phyloP scores from a whole-genome alignment of 2,797 vertebrate genomes.

The Heterohyrax brucei region DNA sequence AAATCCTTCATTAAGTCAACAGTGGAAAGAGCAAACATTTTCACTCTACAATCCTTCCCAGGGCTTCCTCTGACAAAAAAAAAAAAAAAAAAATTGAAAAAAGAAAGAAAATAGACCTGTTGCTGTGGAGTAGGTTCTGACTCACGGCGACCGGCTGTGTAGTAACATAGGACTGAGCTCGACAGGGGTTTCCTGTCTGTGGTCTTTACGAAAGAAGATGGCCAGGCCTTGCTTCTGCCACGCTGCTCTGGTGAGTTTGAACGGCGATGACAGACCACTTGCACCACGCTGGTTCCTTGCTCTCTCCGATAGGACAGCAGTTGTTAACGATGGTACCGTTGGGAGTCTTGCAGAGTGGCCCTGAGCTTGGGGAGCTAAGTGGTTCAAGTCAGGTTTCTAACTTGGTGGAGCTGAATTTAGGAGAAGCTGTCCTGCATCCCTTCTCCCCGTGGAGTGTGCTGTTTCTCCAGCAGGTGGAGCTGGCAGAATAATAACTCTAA shows the following conservation, averaged over 20 bases:
- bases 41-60: not conserved
- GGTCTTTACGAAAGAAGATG: not conserved
- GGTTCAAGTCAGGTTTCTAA: not conserved
- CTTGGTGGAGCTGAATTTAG: slow-evolving; percentile 9
- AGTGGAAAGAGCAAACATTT: not conserved
- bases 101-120: not conserved
- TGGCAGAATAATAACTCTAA: slow-evolving; percentile 89
- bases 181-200: not conserved
- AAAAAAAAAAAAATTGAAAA: no score
- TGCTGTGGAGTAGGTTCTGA: not conserved
- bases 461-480: slow-evolving; percentile 91
- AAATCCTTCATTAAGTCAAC: slow-evolving; percentile 10
- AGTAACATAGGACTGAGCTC: not conserved
- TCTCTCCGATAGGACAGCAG: not conserved
- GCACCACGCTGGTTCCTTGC: not conserved
- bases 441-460: slow-evolving; percentile 56
- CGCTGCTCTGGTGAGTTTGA: not conserved
- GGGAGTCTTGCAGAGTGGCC: not conserved
- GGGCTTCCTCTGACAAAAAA: not conserved
- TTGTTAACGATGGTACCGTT: not conserved
- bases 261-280: not conserved
- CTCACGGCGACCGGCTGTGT: not conserved
- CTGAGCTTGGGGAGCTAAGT: not conserved
- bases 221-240: not conserved
- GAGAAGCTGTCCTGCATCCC: not conserved